phyloP scores from a whole-genome alignment of 2,797 vertebrate genomes.

The Microctenopoma stevenorrisi region DNA sequence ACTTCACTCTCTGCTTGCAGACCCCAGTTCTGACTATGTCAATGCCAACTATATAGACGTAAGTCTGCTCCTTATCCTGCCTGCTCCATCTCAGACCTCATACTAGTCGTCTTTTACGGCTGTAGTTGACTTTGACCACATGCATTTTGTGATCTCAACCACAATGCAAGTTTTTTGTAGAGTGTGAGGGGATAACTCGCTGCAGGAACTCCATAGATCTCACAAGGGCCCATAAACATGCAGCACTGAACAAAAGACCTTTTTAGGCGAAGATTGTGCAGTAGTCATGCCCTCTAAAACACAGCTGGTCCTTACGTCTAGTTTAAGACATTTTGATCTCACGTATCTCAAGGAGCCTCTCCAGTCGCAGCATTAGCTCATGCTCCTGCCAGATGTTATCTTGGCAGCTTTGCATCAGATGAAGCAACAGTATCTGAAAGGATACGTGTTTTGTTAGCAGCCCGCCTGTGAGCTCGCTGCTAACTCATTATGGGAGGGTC shows the following conservation, averaged over 20 bases:
- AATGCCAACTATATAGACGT: conserved; percentile 97
- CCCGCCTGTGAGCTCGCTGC: conserved; percentile 18
- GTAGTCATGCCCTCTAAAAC: conserved; percentile 16
- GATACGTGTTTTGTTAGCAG: conserved; percentile 1
- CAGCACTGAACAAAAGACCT: conserved; percentile 44
- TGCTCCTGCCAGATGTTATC: conserved; percentile 37
- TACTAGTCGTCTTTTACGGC: conserved; percentile 12
- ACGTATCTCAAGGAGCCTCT: conserved; percentile 34
- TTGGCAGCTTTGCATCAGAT: conserved; percentile 25
- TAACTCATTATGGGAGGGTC: conserved; percentile 14
- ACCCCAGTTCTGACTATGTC: conserved; percentile 93
- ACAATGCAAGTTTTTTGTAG: not conserved
- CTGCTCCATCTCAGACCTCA: not conserved
- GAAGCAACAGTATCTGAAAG: conserved; percentile 22
- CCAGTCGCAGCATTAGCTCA: conserved; percentile 25
- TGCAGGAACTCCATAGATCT: conserved; percentile 31
- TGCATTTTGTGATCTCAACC: conserved; percentile 26
- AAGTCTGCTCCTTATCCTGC: conserved; percentile 73
- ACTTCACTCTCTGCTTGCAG: conserved; percentile 92
- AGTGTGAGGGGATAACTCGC: conserved; percentile 20
- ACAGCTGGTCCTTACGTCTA: conserved; percentile 54
- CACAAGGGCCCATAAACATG: conserved; percentile 49
- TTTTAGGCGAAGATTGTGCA: conserved; percentile 15
- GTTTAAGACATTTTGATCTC: conserved; percentile 58
- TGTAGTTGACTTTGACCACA: not conserved